Percentiles rank a stretch among this genome's conserved stretches.
Evolutionary conservation across 1,140 invertebrate species (phyloP).

Genomic region (Anagrus nilaparvatae): DNA sequence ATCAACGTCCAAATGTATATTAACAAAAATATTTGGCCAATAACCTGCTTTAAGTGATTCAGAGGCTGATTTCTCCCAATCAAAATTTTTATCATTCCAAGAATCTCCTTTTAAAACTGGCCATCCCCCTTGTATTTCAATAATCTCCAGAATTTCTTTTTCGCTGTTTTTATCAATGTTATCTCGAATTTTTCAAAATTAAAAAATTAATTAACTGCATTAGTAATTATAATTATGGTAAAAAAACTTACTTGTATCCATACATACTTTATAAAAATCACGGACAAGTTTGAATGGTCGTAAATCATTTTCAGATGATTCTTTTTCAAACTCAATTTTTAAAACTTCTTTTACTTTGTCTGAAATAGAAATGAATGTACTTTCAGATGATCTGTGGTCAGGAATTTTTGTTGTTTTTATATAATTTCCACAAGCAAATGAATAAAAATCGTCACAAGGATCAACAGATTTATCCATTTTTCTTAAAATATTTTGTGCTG

Average conservation of each 20-base stretch:
- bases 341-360: constrained; percentile 71
- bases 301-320: constrained; percentile 50
- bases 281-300: constrained; percentile 64
- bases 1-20: constrained; percentile 8
- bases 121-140: constrained; percentile 76
- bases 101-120: constrained; percentile 68
- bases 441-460: constrained; percentile 87
- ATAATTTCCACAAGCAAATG: constrained; percentile 82
- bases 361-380: constrained; percentile 67
- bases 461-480: constrained; percentile 68
- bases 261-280: constrained; percentile 67
- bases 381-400: constrained; percentile 62
- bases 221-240: no score
- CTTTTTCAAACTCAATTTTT: constrained; percentile 59
- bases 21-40: constrained; percentile 7
- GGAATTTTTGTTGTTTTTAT: constrained; percentile 61
- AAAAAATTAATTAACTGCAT: no score
- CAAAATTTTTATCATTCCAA: constrained; percentile 64
- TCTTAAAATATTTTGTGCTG: constrained; percentile 60
- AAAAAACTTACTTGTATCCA: constrained; percentile 64
- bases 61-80: constrained; percentile 48
- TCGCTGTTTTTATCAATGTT: constrained; percentile 63
- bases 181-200: no score
- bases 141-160: constrained; percentile 54
- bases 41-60: constrained; percentile 3